Evolutionary conservation across 2,888 invertebrate species (phyloP).

Genomic region (Chrysomela aeneicollis): DNA sequence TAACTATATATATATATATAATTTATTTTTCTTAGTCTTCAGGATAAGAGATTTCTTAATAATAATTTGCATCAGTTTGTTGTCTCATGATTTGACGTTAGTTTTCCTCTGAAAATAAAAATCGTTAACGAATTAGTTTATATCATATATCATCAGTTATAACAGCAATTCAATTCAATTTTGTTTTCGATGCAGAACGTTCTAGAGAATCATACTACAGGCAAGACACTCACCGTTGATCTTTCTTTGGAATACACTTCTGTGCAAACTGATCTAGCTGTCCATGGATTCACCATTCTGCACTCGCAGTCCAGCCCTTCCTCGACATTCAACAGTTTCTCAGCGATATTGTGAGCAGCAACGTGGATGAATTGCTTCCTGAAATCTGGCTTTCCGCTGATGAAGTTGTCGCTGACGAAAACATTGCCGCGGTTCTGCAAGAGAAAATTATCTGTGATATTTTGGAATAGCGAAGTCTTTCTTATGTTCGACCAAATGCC

Average conservation of each 20-base stretch:
- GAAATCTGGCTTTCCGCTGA: slow-evolving; percentile 63
- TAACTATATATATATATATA: slow-evolving; percentile 35
- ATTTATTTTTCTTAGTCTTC: slow-evolving; percentile 38
- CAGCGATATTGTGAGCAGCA: slow-evolving; percentile 62
- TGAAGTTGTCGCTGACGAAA: slow-evolving; percentile 71
- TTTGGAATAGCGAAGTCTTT: too few relatives aligned
- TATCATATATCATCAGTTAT: not conserved
- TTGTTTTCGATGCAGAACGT: slow-evolving; percentile 2
- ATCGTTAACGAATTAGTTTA: too few relatives aligned
- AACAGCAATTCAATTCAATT: not conserved
- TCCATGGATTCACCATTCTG: slow-evolving; percentile 44
- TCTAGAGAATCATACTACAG: too few relatives aligned
- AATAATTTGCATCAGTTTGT: slow-evolving; percentile 4
- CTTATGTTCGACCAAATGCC: too few relatives aligned
- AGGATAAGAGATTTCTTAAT: slow-evolving; percentile 19
- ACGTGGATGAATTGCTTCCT: slow-evolving; percentile 70
- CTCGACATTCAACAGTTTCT: slow-evolving; percentile 58
- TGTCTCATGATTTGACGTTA: slow-evolving; percentile 39
- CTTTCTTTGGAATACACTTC: slow-evolving; percentile 50
- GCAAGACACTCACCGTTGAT: slow-evolving; percentile 31
- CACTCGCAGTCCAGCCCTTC: slow-evolving; percentile 63
- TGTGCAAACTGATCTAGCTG: slow-evolving; percentile 52
- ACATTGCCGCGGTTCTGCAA: slow-evolving; percentile 71
- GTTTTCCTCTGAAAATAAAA: slow-evolving; percentile 49
- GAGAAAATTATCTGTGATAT: too few relatives aligned